Percentiles rank a stretch among this genome's conserved stretches.
phyloP scores from a whole-genome alignment of 2,888 invertebrate genomes.

The Orthonevra nobilis region DNA sequence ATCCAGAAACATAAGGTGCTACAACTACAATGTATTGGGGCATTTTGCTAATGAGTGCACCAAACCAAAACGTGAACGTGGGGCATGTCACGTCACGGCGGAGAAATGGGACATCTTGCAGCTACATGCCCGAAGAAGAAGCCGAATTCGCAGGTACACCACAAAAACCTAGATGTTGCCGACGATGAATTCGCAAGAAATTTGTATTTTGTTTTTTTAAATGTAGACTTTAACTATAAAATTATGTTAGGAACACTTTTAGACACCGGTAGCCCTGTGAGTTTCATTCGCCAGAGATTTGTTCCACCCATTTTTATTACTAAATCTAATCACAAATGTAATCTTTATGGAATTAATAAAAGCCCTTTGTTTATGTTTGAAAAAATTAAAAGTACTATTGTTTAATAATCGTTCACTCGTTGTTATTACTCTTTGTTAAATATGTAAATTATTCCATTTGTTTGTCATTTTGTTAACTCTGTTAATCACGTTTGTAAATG shows the following conservation, averaged over 20 bases:
- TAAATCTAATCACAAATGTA: slow-evolving; percentile 1
- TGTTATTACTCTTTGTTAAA: too few species aligned
- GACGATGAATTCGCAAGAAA: slow-evolving; percentile 58
- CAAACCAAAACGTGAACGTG: slow-evolving; percentile 47
- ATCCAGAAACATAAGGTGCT: slow-evolving; percentile 33
- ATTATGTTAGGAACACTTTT: slow-evolving; percentile 49
- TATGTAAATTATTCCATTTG: too few species aligned
- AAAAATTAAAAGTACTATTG: slow-evolving; percentile 31
- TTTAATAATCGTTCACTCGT: too few species aligned
- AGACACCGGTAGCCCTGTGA: slow-evolving; percentile 57
- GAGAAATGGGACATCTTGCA: slow-evolving; percentile 41
- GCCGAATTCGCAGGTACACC: slow-evolving; percentile 18
- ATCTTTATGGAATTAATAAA: slow-evolving; percentile 42
- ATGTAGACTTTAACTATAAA: slow-evolving; percentile 23
- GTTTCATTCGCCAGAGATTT: slow-evolving; percentile 35
- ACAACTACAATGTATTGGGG: slow-evolving; percentile 51
- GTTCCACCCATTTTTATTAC: slow-evolving; percentile 28
- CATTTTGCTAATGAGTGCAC: slow-evolving; percentile 47
- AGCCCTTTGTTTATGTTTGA: slow-evolving; percentile 33
- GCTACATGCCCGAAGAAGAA: slow-evolving; percentile 42
- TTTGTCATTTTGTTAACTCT: too few species aligned
- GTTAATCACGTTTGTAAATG: too few species aligned
- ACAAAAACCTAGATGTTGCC: slow-evolving; percentile 16
- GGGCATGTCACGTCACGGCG: slow-evolving; percentile 49
- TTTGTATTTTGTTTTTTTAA: slow-evolving; percentile 48